phyloP scores from a whole-genome alignment of 2,797 vertebrate genomes.

The Otolemur crassicaudatus region DNA sequence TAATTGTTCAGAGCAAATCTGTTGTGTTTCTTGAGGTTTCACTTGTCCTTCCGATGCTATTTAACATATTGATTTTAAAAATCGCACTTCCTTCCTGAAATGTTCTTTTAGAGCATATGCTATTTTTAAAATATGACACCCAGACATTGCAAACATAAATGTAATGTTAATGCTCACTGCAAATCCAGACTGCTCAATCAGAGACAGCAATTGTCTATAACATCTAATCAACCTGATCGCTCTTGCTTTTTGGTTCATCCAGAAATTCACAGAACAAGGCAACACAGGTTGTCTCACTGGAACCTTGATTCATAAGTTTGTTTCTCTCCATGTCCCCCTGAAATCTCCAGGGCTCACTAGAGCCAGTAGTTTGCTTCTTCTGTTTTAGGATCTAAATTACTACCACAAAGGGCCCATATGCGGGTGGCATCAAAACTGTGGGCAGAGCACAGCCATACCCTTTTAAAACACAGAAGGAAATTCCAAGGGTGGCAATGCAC shows the following conservation, averaged over 20 bases:
- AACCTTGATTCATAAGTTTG: not conserved
- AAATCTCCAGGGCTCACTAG: not conserved
- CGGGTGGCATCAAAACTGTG: not conserved
- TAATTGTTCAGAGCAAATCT: not conserved
- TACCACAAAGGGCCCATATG: accelerated
- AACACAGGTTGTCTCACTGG: accelerated
- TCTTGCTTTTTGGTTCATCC: not conserved
- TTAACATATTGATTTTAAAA: not conserved
- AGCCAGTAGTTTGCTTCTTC: constrained; percentile 15
- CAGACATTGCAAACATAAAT: not conserved
- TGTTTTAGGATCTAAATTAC: not conserved
- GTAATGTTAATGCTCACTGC: not conserved
- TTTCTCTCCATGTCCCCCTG: not conserved
- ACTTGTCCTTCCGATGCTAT: not conserved
- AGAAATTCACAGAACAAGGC: not conserved
- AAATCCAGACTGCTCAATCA: not conserved
- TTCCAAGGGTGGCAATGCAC: not conserved
- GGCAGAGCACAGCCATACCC: not conserved
- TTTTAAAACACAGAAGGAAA: constrained; percentile 4
- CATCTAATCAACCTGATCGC: constrained; percentile 10
- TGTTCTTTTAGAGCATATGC: not conserved
- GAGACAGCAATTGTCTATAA: not conserved
- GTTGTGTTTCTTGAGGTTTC: not conserved
- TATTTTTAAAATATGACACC: constrained; percentile 15
- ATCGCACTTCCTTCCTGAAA: not conserved